Base-by-base conservation (phyloP, 1,140 invertebrate genomes). In the Lasioglossum albipes region DNA sequence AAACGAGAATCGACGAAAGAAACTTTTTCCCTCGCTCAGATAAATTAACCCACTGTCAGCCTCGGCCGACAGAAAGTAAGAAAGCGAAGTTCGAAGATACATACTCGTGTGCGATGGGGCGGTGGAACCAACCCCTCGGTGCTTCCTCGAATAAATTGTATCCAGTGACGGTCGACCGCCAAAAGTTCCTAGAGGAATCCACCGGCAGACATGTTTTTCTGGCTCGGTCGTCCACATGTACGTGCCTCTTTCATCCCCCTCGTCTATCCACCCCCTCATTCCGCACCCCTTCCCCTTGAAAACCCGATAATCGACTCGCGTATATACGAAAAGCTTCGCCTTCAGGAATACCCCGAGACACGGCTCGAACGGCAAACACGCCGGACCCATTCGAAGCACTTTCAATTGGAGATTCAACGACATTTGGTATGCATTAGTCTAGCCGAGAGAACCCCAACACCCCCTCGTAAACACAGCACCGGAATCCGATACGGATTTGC, bases 341-440 rank as follows among this genome's bases (percentile, higher is more conserved):
- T 52, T 31, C 62, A 67, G 31, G 49, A 67, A 66, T 57, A 75
- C 59, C 20, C 36, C 9, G 13, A 42, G 49, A 22, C 31, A 59
- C 27, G 49, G 20, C 36, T 42, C 13, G 59, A 22, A 36, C 49
- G 10, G 10, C 59, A 78, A 78, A 78, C 61, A 71, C 45, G 20
- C 6, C 41, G 45, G n/a, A 45, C 18, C 59, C 69, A 45, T 49
- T 31, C 45, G 61, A 65, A 7, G 27, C 42, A 84, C 84, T 90
- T 88, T 90, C 88, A 89, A 90, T 90, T 82, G 76, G 61, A 65
- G 61, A 65, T 74, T 81, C 88, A 84, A 79, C 83, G 83, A 87
- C 88, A 88, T 89, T 90, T 89, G 73, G 86, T 90, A 90, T 90
- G 90, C 89, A 90, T 91, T 88, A 87, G 83, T 85, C 86, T 75